Evolutionary conservation across 2,113 vertebrate genomes (phyloP), one percentile per base, ranked within the genome.

Genomic region (Cichladusa arquata): DNA sequence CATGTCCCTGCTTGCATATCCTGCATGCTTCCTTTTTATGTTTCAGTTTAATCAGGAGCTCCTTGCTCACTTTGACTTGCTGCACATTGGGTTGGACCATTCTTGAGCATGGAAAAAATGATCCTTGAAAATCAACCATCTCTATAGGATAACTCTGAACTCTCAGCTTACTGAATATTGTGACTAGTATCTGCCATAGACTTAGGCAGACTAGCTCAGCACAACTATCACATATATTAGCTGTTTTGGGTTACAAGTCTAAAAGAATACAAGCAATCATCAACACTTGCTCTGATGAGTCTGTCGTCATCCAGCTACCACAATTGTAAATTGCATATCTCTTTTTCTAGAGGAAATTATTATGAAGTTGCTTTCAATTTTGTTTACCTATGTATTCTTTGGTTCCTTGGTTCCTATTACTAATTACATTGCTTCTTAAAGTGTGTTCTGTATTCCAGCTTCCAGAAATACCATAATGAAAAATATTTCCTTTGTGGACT

Each of bases 181-280:
- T 65, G 69, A 57, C 19, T 33, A 83, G 51, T n/a, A 73, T 50
- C 11, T 90, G 57, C 19, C 51, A 62, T 2, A 66, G 11, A 17
- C 19, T 20, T 36, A 67, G 61, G 25, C 40, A 47, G 23, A 42
- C 8, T 58, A 62, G 5, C 18, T 54, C 15, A 86, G 25, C 34
- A 38, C 5, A 83, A 62, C 5, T 0, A 2, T 40, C 40, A 33
- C 0, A 6, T 42, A 0, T 47, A 56, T 56, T 34, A 60, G 13
- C 5, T 61, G 42, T 70, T 93, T 84, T 70, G 38, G 15, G 8
- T 66, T 70, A 33, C 12, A 48, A 25, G 14, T 40, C 58, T 77
- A 18, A 42, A 72, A 67, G n/a, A 62, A 34, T 7, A 47, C 12
- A 36, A 47, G 6, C 19, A 79, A 15, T 66, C 28, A 71, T 81